These are phyloP conservation scores for Wiebesia pumilae DNA, from an alignment of 1,140 invertebrate species.

Conservation along the genomic window DNA sequence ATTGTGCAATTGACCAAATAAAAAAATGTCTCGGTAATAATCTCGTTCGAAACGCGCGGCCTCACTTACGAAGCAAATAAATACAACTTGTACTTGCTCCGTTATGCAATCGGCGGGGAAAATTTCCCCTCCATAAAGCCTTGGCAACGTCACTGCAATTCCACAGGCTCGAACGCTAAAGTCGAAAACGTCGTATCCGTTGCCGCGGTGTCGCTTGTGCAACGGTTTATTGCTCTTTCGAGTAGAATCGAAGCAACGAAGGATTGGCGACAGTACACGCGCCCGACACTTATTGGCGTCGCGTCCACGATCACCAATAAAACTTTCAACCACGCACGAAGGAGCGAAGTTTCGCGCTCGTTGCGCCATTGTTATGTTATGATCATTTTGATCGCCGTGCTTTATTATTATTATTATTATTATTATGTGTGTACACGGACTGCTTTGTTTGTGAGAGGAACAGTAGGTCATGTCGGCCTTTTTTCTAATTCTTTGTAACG, in stretches of 20 bases:
- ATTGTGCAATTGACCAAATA: too few species aligned
- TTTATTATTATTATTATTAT: conserved; percentile 1
- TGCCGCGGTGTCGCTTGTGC: not conserved
- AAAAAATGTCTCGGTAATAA: too few species aligned
- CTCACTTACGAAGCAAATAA: too few species aligned
- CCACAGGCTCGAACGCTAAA: not conserved
- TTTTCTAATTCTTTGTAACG: not conserved
- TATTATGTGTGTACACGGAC: not conserved
- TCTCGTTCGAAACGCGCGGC: too few species aligned
- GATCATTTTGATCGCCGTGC: not conserved
- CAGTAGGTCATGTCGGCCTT: not conserved
- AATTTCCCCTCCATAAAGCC: not conserved
- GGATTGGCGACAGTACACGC: not conserved
- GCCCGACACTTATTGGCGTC: not conserved
- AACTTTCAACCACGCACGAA: not conserved
- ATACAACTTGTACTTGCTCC: too few species aligned
- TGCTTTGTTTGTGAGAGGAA: not conserved
- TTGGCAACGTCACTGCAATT: not conserved
- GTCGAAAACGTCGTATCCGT: not conserved
- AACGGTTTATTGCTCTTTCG: not conserved
- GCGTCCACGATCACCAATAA: not conserved
- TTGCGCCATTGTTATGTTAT: not conserved
- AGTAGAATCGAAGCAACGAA: not conserved
- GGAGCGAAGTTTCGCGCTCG: not conserved
- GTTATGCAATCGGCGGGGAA: not conserved